A percentile compares a stretch with the other conserved stretches of the same genome.
These are phyloP conservation scores for Hypomecis atomaria DNA, from an alignment of 2,888 invertebrate genomes.

Conservation along the genomic window DNA sequence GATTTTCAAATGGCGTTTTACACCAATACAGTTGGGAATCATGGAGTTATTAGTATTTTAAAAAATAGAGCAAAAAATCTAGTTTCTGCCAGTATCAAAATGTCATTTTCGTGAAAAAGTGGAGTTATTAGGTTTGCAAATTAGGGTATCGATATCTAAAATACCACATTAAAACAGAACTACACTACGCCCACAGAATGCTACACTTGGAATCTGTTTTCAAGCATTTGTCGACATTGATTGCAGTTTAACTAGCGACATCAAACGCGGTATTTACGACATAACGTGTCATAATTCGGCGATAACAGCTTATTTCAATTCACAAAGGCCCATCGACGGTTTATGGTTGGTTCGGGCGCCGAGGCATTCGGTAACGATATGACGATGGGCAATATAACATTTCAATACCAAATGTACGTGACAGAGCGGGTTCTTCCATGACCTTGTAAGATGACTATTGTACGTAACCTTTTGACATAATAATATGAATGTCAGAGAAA, in stretches of 20 bases:
- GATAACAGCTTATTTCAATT: slow-evolving; percentile 46
- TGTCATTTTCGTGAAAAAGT: no score
- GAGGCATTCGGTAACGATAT: slow-evolving; percentile 28
- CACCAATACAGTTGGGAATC: no score
- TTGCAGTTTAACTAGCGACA: slow-evolving; percentile 21
- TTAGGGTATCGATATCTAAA: no score
- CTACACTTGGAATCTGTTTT: slow-evolving; percentile 6
- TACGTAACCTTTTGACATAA: neutral
- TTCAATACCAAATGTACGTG: slow-evolving; percentile 14
- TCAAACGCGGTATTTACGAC: slow-evolving; percentile 29
- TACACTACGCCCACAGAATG: neutral
- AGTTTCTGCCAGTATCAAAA: no score
- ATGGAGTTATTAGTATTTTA: no score
- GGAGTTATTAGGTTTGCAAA: no score
- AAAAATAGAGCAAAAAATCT: no score
- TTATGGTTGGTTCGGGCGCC: slow-evolving; percentile 21
- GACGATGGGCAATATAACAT: slow-evolving; percentile 18
- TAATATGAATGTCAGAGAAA: no score
- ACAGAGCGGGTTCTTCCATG: neutral
- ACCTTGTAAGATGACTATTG: slow-evolving; percentile 5
- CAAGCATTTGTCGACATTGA: slow-evolving; percentile 20
- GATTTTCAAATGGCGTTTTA: no score
- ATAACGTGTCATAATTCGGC: slow-evolving; percentile 28
- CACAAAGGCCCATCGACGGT: slow-evolving; percentile 33
- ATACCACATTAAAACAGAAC: no score